Conservation (phyloP, 2,113 vertebrate species). For the Pelecanus crispus region DNA sequence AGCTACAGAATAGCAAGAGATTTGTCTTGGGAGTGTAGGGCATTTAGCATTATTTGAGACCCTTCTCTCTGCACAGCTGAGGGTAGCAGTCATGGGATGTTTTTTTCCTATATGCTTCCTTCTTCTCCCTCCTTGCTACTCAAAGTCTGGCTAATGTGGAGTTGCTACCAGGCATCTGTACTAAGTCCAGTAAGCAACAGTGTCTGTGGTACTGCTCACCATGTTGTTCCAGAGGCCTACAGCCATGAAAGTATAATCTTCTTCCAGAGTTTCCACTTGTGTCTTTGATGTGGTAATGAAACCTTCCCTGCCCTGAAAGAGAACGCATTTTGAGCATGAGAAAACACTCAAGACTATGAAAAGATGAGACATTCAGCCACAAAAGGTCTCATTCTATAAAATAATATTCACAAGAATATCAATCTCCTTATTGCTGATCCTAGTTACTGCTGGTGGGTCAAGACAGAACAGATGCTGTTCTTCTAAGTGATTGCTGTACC, state of each 20-base stretch:
- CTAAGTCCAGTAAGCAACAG: background rate
- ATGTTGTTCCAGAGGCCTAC: slow-evolving; percentile 73
- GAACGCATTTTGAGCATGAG: background rate
- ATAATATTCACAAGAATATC: background rate
- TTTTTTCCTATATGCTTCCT: background rate
- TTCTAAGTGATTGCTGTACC: background rate
- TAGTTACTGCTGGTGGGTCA: background rate
- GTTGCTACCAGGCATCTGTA: fast-evolving
- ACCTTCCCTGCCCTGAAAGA: slow-evolving; percentile 27
- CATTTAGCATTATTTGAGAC: background rate
- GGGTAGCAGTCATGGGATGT: background rate
- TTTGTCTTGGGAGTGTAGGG: background rate
- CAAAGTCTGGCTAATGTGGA: background rate
- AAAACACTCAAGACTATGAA: background rate
- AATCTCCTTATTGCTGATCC: background rate
- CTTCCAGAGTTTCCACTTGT: background rate
- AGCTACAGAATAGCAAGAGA: background rate
- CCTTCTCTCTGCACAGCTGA: background rate
- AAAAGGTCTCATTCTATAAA: background rate
- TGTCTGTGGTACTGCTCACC: background rate
- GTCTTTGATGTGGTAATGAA: background rate
- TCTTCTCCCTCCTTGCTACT: background rate
- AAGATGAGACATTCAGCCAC: background rate
- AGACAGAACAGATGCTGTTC: background rate
- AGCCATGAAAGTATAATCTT: background rate